Conservation (phyloP, 2,888 invertebrate genomes). For the Rhimphoctona megacephalus region DNA sequence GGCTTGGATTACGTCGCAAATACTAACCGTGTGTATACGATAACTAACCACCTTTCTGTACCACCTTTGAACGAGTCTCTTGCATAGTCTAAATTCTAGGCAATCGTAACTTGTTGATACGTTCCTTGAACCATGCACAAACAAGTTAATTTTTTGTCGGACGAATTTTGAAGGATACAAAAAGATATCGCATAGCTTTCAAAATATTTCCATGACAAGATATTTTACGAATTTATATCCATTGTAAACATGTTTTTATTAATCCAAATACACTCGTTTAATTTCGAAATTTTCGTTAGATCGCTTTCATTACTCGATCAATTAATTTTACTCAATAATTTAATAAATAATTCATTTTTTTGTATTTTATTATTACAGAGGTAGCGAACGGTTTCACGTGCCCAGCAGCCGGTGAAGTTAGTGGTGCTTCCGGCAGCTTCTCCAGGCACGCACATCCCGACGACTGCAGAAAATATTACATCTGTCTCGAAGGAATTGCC, state of each 20-base stretch:
- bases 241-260: neutral
- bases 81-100: conserved; percentile 5
- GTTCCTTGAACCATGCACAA: conserved; percentile 1
- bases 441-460: conserved; percentile 97
- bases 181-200: neutral
- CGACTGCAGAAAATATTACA: conserved; percentile 97
- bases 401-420: conserved; percentile 93
- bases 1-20: conserved; percentile 51
- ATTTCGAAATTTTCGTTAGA: neutral
- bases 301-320: neutral
- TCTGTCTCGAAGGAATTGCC: conserved; percentile 95
- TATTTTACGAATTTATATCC: neutral
- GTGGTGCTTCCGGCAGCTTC: conserved; percentile 93
- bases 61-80: conserved; percentile 12
- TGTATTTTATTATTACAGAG: conserved; percentile 87
- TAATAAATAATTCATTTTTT: neutral
- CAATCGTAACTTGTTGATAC: neutral
- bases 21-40: conserved; percentile 10
- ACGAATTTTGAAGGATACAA: neutral
- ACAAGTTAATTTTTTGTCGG: neutral
- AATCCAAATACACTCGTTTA: neutral
- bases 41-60: conserved; percentile 9
- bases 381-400: conserved; percentile 96
- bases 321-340: neutral
- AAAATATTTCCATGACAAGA: too few relatives aligned